These are phyloP conservation scores for Sinohyriopsis cumingii DNA, from an alignment of 2,888 invertebrate species.

Conservation along the genomic window DNA sequence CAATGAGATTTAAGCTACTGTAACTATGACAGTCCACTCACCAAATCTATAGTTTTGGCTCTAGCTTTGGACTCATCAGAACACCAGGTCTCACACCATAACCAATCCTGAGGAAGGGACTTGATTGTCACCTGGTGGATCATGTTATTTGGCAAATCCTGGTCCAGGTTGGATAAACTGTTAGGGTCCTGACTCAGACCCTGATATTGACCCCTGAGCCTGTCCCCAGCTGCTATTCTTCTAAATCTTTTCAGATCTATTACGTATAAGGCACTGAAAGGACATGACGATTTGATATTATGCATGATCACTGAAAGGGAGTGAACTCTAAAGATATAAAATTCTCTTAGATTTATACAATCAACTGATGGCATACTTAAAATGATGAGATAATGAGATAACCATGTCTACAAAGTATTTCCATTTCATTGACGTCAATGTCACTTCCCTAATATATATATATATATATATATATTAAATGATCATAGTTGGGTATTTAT, in stretches of 20 bases:
- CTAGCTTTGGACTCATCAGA: slow-evolving; percentile 87
- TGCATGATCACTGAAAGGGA: not conserved
- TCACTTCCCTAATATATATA: no score
- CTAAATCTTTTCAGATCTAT: slow-evolving; percentile 97
- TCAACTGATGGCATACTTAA: not conserved
- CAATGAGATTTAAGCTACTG: not conserved
- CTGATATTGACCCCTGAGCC: slow-evolving; percentile 98
- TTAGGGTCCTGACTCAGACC: slow-evolving; percentile 99
- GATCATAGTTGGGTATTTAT: no score
- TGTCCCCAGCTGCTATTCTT: slow-evolving; percentile 97
- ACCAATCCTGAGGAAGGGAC: slow-evolving; percentile 98
- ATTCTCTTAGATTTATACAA: not conserved
- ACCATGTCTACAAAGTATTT: no score
- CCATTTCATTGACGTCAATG: no score
- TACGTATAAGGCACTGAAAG: slow-evolving; percentile 93
- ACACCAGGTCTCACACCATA: slow-evolving; percentile 99
- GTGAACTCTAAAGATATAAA: not conserved
- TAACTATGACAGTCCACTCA: slow-evolving; percentile 72
- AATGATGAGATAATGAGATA: not conserved
- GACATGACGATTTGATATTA: not conserved
- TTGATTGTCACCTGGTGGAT: slow-evolving; percentile 97
- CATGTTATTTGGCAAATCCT: slow-evolving; percentile 99
- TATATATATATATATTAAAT: no score
- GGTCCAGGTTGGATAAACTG: slow-evolving; percentile 94
- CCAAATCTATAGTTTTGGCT: slow-evolving; percentile 98